Evolutionary conservation across 2,113 vertebrate genomes (phyloP), one percentile per base, ranked within the genome.

Genomic region (Pachycephala philippinensis): DNA sequence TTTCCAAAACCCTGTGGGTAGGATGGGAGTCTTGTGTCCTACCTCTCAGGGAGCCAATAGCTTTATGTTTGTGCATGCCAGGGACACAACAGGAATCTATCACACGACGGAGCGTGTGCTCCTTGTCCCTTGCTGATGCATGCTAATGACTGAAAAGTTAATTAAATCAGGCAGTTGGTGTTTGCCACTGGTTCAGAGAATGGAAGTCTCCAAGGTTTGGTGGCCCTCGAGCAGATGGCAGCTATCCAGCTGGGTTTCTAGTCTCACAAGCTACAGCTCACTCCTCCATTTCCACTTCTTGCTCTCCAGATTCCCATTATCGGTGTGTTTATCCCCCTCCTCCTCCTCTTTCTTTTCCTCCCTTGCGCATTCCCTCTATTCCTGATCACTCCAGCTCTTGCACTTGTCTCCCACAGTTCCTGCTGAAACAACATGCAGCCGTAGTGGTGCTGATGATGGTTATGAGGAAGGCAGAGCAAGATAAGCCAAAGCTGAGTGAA

Each of bases 1-100:
- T 96, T 96, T 69, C 71, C 74, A 95, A 53, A 89, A 49, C 87
- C 76, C 20, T 65, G 87, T 50, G 89, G 49, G 44, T 82, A 79
- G 0, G 22, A 64, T 31, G 65, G 69, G 84, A 93, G 37, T 87
- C 91, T 56, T 87, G 44, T 87, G 44, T 84, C 44, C 77, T 84
- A 68, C 77, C 47, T 95, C 76, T 95, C 33, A 75, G 40, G 60
- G 87, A 96, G 93, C 70, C 71, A 84, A 31, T 11, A 85, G 40
- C 39, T 79, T 70, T 77, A 15, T 75, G n/a, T 53, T 57, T 87
- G 49, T 72, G 57, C 69, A 44, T 37, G 18, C 22, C 49, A 26
- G 1, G 1, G 72, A 26, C 53, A 68, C 57, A 53, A 56, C 8
- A 60, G 53, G 40, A 64, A 39, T 42, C 57, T 33, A 3, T 75